Evolutionary conservation across 2,888 invertebrate species (phyloP).

Genomic region (Amblyjoppa proteus): DNA sequence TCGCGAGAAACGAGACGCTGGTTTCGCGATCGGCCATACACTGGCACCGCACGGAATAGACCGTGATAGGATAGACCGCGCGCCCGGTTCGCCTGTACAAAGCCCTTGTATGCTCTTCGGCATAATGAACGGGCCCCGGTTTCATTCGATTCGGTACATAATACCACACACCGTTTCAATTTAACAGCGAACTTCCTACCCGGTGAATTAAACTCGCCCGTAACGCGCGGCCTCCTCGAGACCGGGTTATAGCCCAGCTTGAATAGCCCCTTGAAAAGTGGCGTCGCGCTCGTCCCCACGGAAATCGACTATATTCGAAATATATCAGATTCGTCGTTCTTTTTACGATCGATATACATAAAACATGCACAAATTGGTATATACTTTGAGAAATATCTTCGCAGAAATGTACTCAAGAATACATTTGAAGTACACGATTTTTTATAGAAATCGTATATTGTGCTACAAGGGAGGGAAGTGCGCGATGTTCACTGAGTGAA

Average conservation of each 20-base stretch:
- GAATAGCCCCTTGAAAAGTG: not conserved
- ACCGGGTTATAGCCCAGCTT: slow-evolving; percentile 6
- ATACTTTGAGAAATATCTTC: not conserved
- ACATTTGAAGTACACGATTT: not conserved
- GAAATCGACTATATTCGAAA: not conserved
- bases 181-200: slow-evolving; percentile 57
- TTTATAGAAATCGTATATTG: no score
- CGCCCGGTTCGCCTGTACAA: slow-evolving; percentile 46
- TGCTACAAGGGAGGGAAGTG: no score
- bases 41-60: slow-evolving; percentile 2
- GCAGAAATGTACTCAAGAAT: not conserved
- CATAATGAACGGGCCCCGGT: slow-evolving; percentile 55
- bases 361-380: not conserved
- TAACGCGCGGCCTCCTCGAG: slow-evolving; percentile 3
- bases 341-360: not conserved
- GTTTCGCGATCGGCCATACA: slow-evolving; percentile 4
- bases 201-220: slow-evolving; percentile 51
- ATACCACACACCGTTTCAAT: slow-evolving; percentile 54
- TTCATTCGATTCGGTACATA: slow-evolving; percentile 57
- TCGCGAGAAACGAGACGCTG: slow-evolving; percentile 23
- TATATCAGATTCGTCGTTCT: not conserved
- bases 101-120: slow-evolving; percentile 58
- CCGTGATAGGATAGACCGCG: slow-evolving; percentile 45
- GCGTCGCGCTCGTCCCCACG: not conserved
- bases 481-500: no score